Evolutionary conservation across 2,797 vertebrate species (phyloP), one percentile per base, ranked within the genome.

Genomic region (Ispidina lecontei): DNA sequence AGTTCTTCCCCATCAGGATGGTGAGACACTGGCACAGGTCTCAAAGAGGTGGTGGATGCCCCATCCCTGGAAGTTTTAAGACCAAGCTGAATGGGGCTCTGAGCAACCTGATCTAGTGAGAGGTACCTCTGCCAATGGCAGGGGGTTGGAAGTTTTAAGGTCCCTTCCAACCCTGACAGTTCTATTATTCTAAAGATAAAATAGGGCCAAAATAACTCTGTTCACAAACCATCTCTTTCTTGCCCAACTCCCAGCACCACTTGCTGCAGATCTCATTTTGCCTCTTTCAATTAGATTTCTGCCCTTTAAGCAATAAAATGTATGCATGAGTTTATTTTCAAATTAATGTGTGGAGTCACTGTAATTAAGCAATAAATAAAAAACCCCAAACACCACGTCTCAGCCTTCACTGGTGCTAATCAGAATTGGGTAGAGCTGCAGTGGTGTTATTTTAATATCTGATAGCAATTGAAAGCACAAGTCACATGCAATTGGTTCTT

Each of bases 311-410:
- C n/a, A 54, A 21, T 58, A 44, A 47, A 41, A 9, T 0, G 2
- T 29, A 10, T 7, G 5, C 43, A 5, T 7, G 9, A 22, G 46
- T 59, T 84, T 65, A 23, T 77, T 84, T 47, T 77, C 60, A 29
- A 44, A 68, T 56, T 37, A 43, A 26, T 62, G 28, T 12, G 23
- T n/a, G 33, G 29, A 64, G 31, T 44, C 0, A 3, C 21, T 77
- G n/a, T 46, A 76, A 85, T 76, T 73, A 44, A 64, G 9, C 31
- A 77, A 44, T 52, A 63, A 83, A 82, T 75, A 76, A 10, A 69
- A 31, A 51, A 23, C 44, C 49, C 49, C 7, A 37, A 41, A 51
- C 59, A 60, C 59, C 22, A 39, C 14, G 13, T 33, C 86, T 52
- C 58, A 70, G 12, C 41, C 22, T 79, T 59, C 28, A 7, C 17